A percentile compares a stretch with the other conserved stretches of the same genome.
Evolutionary conservation across 2,797 vertebrate genomes (phyloP).

Genomic region (Hybognathus amarus): DNA sequence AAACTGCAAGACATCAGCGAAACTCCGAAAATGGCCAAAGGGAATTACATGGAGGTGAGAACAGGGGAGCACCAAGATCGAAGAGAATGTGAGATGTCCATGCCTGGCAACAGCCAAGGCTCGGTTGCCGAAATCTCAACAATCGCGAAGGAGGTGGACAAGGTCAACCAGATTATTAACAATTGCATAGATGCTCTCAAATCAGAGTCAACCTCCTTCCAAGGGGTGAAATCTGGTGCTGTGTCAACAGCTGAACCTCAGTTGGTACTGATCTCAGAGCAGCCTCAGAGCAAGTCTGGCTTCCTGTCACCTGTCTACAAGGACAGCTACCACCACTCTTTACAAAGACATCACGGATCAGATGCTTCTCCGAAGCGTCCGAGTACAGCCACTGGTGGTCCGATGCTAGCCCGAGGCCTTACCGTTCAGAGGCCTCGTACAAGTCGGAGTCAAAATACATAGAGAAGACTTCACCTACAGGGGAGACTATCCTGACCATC

Average conservation of each 20-base stretch:
- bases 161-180: slow-evolving; percentile 99
- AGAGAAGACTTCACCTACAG: slow-evolving; percentile 93
- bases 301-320: slow-evolving; percentile 91
- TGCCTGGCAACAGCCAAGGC: slow-evolving; percentile 86
- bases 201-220: slow-evolving; percentile 97
- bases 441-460: slow-evolving; percentile 93
- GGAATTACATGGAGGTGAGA: slow-evolving; percentile 96
- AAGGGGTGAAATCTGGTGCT: slow-evolving; percentile 88
- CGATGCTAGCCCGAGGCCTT: slow-evolving; percentile 91
- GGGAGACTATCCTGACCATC: slow-evolving; percentile 93
- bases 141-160: slow-evolving; percentile 98
- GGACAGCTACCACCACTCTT: slow-evolving; percentile 91
- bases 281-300: slow-evolving; percentile 87
- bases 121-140: slow-evolving; percentile 96
- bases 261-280: slow-evolving; percentile 91
- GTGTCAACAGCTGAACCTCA: slow-evolving; percentile 91
- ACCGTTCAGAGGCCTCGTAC: slow-evolving; percentile 82
- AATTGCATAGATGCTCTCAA: slow-evolving; percentile 98
- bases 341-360: slow-evolving; percentile 90
- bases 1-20: slow-evolving; percentile 90
- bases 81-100: slow-evolving; percentile 88
- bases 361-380: slow-evolving; percentile 89
- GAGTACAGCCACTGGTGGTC: slow-evolving; percentile 90
- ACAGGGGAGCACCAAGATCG: slow-evolving; percentile 88
- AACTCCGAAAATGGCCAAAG: slow-evolving; percentile 93